Conservation (phyloP, 2,888 invertebrate species). For the Masnerella sp. region DNA sequence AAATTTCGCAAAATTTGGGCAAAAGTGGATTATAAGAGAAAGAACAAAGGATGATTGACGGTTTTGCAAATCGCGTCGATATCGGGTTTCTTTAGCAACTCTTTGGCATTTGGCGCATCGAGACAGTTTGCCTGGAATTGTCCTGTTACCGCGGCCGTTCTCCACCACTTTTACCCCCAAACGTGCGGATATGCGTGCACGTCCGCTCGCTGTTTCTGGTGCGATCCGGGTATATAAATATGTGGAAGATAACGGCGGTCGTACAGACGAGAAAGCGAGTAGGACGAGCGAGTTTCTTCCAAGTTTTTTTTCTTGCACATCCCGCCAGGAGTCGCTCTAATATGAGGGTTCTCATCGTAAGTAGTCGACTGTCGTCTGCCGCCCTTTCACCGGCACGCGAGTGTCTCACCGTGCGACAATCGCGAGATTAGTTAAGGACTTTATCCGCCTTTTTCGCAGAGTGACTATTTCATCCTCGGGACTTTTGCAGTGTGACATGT, state of each 20-base stretch:
- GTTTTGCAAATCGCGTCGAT: too few species aligned
- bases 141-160: slow-evolving; percentile 28
- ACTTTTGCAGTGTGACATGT: slow-evolving; percentile 3
- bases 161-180: slow-evolving; percentile 58
- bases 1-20: too few species aligned
- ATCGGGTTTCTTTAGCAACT: too few species aligned
- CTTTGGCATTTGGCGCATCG: too few species aligned
- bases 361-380: too few species aligned
- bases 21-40: too few species aligned
- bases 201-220: slow-evolving; percentile 56
- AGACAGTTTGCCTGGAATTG: too few species aligned
- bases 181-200: slow-evolving; percentile 59
- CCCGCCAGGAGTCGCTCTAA: slow-evolving; percentile 23
- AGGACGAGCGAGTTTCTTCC: slow-evolving; percentile 62
- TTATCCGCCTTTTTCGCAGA: neutral
- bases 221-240: slow-evolving; percentile 66
- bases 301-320: slow-evolving; percentile 29
- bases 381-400: slow-evolving; percentile 8
- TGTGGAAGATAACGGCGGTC: slow-evolving; percentile 64
- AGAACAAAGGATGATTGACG: too few species aligned
- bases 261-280: slow-evolving; percentile 68
- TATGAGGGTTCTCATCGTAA: slow-evolving; percentile 62
- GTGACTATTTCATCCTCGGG: neutral
- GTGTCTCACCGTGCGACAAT: slow-evolving; percentile 1
- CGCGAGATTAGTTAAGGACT: too few species aligned